Evolutionary conservation across 2,888 invertebrate species (phyloP).

Genomic region (Ethmia dodecea): DNA sequence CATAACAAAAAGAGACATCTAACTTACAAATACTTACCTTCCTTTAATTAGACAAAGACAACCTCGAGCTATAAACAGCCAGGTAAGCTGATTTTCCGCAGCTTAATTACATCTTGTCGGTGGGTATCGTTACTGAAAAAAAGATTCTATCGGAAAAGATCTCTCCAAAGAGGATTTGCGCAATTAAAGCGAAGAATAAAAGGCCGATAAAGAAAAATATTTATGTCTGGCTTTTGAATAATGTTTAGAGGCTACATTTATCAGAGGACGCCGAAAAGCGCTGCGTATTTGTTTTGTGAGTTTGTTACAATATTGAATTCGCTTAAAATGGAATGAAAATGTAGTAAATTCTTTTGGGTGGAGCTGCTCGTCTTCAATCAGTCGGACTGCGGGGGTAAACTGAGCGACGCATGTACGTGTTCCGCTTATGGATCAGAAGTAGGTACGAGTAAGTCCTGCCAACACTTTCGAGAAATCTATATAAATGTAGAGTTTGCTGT

Average conservation of each 20-base stretch:
- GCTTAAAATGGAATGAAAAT: conserved; percentile 1
- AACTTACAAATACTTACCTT: conserved; percentile 5
- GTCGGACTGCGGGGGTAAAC: conserved; percentile 29
- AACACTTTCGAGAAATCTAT: no score
- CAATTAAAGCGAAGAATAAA: conserved; percentile 56
- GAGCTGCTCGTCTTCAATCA: conserved; percentile 32
- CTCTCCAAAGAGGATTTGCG: conserved; percentile 59
- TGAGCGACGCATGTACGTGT: conserved; percentile 34
- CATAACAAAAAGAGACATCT: no score
- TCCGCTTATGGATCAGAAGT: conserved; percentile 29
- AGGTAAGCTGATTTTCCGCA: conserved; percentile 43
- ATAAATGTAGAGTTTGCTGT: no score
- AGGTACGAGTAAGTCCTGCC: no score
- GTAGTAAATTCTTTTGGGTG: conserved; percentile 10
- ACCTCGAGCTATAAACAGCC: conserved; percentile 30
- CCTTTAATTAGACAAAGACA: conserved; percentile 26
- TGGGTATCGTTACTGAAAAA: conserved; percentile 35
- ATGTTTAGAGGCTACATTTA: no score
- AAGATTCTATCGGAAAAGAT: conserved; percentile 50
- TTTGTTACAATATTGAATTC: not conserved
- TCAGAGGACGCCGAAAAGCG: no score
- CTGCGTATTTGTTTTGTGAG: not conserved
- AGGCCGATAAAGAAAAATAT: conserved; percentile 40
- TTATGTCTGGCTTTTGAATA: conserved; percentile 42
- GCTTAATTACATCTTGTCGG: conserved; percentile 43